These are phyloP conservation scores for Drosophila rellima DNA, from an alignment of 2,888 invertebrate species.

Conservation along the genomic window DNA sequence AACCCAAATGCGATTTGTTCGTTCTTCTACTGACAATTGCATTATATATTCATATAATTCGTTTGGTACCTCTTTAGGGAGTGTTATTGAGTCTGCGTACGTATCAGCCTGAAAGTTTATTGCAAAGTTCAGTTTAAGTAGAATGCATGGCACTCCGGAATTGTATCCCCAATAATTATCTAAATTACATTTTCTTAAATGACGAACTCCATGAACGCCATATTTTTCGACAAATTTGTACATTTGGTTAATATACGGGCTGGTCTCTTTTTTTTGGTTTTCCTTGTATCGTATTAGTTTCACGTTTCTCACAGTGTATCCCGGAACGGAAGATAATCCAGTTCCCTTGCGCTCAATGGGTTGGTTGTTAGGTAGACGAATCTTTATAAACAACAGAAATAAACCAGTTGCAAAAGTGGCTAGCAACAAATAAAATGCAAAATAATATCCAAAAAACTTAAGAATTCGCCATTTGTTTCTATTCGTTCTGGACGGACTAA, in stretches of 20 bases:
- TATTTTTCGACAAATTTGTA: constrained; percentile 24
- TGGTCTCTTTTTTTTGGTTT: constrained; percentile 10
- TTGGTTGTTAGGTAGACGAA: constrained; percentile 9
- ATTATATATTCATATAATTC: constrained; percentile 45
- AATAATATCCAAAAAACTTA: constrained; percentile 30
- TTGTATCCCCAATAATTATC: constrained; percentile 62
- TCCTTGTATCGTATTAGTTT: constrained; percentile 42
- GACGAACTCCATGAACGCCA: constrained; percentile 26
- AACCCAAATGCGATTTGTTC: constrained; percentile 61
- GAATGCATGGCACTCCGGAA: constrained; percentile 52
- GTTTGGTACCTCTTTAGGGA: constrained; percentile 51
- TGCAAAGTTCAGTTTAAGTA: constrained; percentile 63
- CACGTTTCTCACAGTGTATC: constrained; percentile 17
- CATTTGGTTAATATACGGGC: constrained; percentile 34
- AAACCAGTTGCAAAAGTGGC: constrained; percentile 9
- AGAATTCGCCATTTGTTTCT: background rate
- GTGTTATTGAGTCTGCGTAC: constrained; percentile 37
- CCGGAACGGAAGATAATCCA: constrained; percentile 44
- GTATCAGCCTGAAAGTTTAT: constrained; percentile 40
- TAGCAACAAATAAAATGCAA: constrained; percentile 24
- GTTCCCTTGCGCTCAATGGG: constrained; percentile 44
- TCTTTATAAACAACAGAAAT: constrained; percentile 14
- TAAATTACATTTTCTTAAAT: constrained; percentile 49
- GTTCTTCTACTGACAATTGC: constrained; percentile 36
- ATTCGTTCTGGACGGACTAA: background rate